phyloP scores from a whole-genome alignment of 2,113 vertebrate species.

The Oncorhynchus kisutch region DNA sequence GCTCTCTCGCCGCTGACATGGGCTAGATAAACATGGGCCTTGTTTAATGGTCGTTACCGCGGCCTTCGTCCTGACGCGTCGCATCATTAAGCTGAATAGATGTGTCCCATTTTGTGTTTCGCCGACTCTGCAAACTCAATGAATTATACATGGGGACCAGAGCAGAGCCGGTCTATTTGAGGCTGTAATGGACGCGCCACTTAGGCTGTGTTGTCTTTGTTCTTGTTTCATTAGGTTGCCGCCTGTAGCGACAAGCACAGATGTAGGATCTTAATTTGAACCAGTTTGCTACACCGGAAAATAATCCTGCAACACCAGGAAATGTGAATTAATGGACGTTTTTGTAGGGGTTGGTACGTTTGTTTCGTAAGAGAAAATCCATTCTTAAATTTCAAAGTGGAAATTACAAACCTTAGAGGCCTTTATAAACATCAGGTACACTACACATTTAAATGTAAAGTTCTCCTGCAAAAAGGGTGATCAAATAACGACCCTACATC shows the following conservation, averaged over 20 bases:
- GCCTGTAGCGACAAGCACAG: conserved; percentile 23
- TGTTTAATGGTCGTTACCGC: conserved; percentile 47
- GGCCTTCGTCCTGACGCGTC: conserved; percentile 30
- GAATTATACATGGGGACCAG: conserved; percentile 31
- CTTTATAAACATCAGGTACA: too few relatives aligned
- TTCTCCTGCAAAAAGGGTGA: too few relatives aligned
- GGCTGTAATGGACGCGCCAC: conserved; percentile 31
- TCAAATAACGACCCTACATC: too few relatives aligned
- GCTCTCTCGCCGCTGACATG: conserved; percentile 1
- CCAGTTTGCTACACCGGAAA: too few relatives aligned
- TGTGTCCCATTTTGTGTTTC: conserved; percentile 26
- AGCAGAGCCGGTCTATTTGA: conserved; percentile 15
- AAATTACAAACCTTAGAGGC: too few relatives aligned
- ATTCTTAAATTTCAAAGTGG: too few relatives aligned
- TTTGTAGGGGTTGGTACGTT: too few relatives aligned
- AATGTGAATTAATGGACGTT: too few relatives aligned
- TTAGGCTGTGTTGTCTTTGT: conserved; percentile 20
- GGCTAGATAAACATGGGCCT: conserved; percentile 43
- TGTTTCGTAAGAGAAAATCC: too few relatives aligned
- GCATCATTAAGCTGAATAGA: conserved; percentile 43
- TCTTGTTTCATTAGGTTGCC: conserved; percentile 23
- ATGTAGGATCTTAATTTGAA: too few relatives aligned
- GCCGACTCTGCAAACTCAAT: conserved; percentile 22
- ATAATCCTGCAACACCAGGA: too few relatives aligned
- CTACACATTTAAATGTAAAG: too few relatives aligned